These are phyloP conservation scores for Macroglossus sobrinus DNA, from an alignment of 2,113 vertebrate species.

Conservation along the genomic window DNA sequence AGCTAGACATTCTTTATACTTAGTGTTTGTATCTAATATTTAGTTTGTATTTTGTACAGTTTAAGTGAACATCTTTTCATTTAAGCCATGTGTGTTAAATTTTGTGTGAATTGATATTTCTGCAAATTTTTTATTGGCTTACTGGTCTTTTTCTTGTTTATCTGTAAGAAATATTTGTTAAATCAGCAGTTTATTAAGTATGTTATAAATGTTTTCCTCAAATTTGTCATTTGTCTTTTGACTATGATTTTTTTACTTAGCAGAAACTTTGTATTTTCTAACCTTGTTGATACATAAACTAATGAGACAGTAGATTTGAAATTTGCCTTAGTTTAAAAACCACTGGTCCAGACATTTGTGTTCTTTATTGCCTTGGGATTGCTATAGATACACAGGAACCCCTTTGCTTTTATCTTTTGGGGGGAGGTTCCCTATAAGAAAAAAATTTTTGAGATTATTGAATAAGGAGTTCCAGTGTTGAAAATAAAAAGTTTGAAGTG, in stretches of 20 bases:
- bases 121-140: not conserved
- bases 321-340: not conserved
- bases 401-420: not conserved
- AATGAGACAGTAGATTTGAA: not conserved
- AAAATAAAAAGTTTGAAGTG: not conserved
- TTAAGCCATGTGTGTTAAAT: constrained; percentile 9
- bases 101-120: not conserved
- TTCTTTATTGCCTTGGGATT: not conserved
- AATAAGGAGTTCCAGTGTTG: not conserved
- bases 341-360: not conserved
- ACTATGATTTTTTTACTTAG: not conserved
- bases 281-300: not conserved
- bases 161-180: not conserved
- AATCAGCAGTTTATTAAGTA: not conserved
- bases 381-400: not conserved
- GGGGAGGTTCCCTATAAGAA: not conserved
- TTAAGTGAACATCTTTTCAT: not conserved
- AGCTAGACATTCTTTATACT: too few species aligned
- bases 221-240: not conserved
- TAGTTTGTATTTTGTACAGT: not conserved
- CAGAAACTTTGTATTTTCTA: not conserved
- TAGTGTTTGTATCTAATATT: too few species aligned
- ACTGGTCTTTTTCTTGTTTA: not conserved
- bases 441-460: not conserved
- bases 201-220: not conserved